phyloP scores from a whole-genome alignment of 1,140 invertebrate species.

The Ctenoplectra terminalis region DNA sequence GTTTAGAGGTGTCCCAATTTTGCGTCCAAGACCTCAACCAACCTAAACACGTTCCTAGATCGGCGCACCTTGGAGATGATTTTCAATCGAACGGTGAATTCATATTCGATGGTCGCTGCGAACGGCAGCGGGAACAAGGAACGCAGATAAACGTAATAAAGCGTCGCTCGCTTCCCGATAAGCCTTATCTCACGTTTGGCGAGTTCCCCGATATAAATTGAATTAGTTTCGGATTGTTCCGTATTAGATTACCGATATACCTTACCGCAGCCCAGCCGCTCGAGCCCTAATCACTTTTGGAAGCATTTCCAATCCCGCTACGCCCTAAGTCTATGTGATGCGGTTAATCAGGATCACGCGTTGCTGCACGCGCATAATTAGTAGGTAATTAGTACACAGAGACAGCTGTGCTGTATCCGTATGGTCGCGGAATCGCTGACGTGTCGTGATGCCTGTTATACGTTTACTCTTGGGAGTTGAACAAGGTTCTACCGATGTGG shows the following conservation, averaged over 20 bases:
- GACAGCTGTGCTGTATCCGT: neutral
- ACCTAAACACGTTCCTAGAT: no score
- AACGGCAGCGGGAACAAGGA: neutral
- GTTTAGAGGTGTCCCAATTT: no score
- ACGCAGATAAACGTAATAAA: conserved; percentile 24
- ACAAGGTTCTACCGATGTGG: neutral
- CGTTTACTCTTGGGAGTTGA: neutral
- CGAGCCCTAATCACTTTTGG: conserved; percentile 29
- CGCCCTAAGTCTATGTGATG: conserved; percentile 28
- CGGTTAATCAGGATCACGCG: conserved; percentile 45
- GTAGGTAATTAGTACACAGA: conserved; percentile 37
- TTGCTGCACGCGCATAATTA: conserved; percentile 45
- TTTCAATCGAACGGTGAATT: neutral
- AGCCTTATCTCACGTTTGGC: conserved; percentile 26
- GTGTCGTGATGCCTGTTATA: neutral
- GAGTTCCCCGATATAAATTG: conserved; percentile 41
- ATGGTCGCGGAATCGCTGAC: conserved; percentile 4
- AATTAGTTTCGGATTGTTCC: conserved; percentile 35
- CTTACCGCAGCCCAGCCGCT: conserved; percentile 8
- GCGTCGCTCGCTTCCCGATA: neutral
- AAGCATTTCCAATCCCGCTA: conserved; percentile 30
- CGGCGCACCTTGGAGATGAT: neutral
- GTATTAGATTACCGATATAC: conserved; percentile 33
- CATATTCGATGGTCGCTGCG: neutral
- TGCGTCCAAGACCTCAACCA: no score